phyloP scores from a whole-genome alignment of 2,797 vertebrate genomes.

The Ficedula albicollis region DNA sequence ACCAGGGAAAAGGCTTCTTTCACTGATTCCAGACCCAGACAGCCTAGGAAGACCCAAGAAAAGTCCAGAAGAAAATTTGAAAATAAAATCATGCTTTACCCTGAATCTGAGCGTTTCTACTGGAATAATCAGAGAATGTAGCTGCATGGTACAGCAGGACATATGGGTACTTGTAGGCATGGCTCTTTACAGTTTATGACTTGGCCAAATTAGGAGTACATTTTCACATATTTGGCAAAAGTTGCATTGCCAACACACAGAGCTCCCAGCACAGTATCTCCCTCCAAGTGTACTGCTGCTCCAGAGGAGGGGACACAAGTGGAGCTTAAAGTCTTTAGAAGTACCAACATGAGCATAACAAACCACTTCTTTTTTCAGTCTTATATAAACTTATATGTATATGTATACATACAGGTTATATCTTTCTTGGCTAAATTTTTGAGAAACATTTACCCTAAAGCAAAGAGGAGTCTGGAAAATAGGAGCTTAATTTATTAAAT shows the following conservation, averaged over 20 bases:
- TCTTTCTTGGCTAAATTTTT: background rate
- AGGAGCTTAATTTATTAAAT: background rate
- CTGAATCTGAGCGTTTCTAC: background rate
- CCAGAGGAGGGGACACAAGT: background rate
- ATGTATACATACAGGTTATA: background rate
- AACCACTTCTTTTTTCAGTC: background rate
- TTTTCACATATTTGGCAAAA: background rate
- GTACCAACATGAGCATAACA: accelerated
- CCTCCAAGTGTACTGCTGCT: background rate
- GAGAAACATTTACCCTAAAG: background rate
- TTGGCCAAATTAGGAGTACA: background rate
- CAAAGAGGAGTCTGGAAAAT: background rate
- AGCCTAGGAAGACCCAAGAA: background rate
- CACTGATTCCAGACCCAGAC: background rate
- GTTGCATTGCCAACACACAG: accelerated
- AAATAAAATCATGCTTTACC: background rate
- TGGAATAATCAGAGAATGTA: background rate
- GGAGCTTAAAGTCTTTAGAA: background rate
- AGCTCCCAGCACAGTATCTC: background rate
- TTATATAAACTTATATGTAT: background rate
- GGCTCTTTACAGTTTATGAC: background rate
- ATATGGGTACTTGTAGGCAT: background rate
- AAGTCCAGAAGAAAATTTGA: background rate
- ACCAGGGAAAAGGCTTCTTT: background rate
- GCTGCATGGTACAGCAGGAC: background rate